Evolutionary conservation across 2,888 invertebrate genomes (phyloP).

Genomic region (Microdon myrmicae): DNA sequence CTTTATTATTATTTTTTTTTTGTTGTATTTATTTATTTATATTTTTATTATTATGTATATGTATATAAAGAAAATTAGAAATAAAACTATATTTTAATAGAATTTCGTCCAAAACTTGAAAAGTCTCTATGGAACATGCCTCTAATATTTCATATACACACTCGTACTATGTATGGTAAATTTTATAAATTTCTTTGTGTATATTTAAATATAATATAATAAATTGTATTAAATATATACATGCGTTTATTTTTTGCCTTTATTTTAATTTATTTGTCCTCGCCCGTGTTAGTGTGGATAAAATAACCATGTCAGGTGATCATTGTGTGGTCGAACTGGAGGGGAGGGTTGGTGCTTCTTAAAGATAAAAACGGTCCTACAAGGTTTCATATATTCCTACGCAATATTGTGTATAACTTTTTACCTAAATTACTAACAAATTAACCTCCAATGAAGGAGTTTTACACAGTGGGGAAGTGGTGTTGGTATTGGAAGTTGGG

Average conservation of each 20-base stretch:
- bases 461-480: too few relatives aligned
- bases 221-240: constrained; percentile 25
- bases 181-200: constrained; percentile 45
- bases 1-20: constrained; percentile 8
- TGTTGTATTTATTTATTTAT: constrained; percentile 40
- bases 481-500: too few relatives aligned
- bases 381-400: too few relatives aligned
- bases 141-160: constrained; percentile 50
- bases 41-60: constrained; percentile 15
- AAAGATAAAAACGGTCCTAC: too few relatives aligned
- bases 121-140: constrained; percentile 49
- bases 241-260: constrained; percentile 16
- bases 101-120: constrained; percentile 50
- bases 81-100: constrained; percentile 36
- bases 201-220: constrained; percentile 45
- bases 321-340: too few relatives aligned
- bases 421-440: too few relatives aligned
- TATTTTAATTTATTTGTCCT: neutral
- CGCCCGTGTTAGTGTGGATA: too few relatives aligned
- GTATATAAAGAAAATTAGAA: constrained; percentile 38
- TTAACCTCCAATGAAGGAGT: too few relatives aligned
- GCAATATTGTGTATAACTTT: too few relatives aligned
- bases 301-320: too few relatives aligned
- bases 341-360: too few relatives aligned
- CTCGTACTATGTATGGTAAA: constrained; percentile 24